Base-by-base conservation (phyloP, 2,113 vertebrate species). In the Eulacestoma nigropectus region DNA sequence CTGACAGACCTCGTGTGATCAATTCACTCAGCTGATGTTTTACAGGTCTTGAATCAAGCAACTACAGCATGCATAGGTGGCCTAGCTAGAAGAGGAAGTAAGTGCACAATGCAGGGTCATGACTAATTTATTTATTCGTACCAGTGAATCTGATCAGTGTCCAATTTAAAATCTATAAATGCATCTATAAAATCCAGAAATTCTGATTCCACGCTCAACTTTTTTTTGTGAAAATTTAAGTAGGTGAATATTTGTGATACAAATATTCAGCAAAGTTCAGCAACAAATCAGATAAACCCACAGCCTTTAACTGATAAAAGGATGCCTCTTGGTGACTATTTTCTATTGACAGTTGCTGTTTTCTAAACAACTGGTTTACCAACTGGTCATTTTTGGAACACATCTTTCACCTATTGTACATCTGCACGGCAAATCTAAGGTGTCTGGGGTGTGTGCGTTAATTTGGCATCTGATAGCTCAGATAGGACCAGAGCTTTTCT, bases 371-470 rank as follows among this genome's bases (percentile, higher is more conserved):
- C 16, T n/a, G 13, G 30, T 7, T 79, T 92, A 62, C 8, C 67
- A 77, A 0, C 6, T 41, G 37, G 30, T 27, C 9, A 30, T 8
- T 75, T 14, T 77, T 79, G 32, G 62, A 74, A 35, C 10, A 16
- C 9, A 7, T 3, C 12, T 89, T 62, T 42, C 25, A 74, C 37
- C 15, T 74, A 6, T 29, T 74, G 7, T 0, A 44, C 20, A 37
- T 15, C n/a, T 27, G 3, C 26, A 3, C 46, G 47, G 21, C 0
- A 1, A 25, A 12, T 52, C 55, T 41, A 52, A 32, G 33, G 12
- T 3, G 33, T 42, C 79, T 67, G 30, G 13, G 12, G 18, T 72
- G 20, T 56, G 35, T 46, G 37, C 1, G 0, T 44, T 82, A 23
- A 19, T 87, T 56, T 75, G 81, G 9, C 11, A 23, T 16, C 12